Evolutionary conservation across 2,113 vertebrate species (phyloP), one percentile per base, ranked within the genome.

Genomic region (Oophaga pumilio): DNA sequence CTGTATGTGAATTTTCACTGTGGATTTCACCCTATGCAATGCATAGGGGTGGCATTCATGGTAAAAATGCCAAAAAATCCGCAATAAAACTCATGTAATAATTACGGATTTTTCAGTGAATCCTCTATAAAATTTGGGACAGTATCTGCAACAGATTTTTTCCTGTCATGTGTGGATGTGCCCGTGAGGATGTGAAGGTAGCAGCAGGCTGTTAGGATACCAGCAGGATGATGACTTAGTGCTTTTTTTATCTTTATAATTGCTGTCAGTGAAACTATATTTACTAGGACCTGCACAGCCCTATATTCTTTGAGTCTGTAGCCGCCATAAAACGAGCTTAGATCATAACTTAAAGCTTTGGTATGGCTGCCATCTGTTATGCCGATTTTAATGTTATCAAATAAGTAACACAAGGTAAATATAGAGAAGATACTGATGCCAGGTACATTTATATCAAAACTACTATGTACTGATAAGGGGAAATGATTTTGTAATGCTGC

Each of bases 371-470:
- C 84, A 86, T 14, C 49, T 89, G 84, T 89, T 85, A 76, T 9
- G 20, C n/a, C 43, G 10, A 24, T 62, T 28, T 71, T 33, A 17
- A 76, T 53, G 53, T 57, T 26, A 81, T 50, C n/a, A 74, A 85
- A 89, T 82, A 12, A 89, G 85, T 89, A 89, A 68, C 77, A 10
- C 59, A 66, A 85, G 18, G 74, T 82, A 85, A 87, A 87, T 59
- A 69, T 6, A 8, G 24, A 59, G 50, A 69, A 26, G 8, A 59
- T 28, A 43, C 57, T 26, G 6, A 13, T 57, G n/a, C 2, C 11
- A 82, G 59, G 56, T 24, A 62, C 33, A 50, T 83, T 13, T 24
- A 24, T 82, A 33, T 73, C 64, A 59, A 18, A 49, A 18, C 5
- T n/a, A 3, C 6, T 26, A 24, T 24, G 28, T 76, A 33, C 62